Base-by-base conservation (phyloP, 1,140 invertebrate species). In the Papilio dardanus region DNA sequence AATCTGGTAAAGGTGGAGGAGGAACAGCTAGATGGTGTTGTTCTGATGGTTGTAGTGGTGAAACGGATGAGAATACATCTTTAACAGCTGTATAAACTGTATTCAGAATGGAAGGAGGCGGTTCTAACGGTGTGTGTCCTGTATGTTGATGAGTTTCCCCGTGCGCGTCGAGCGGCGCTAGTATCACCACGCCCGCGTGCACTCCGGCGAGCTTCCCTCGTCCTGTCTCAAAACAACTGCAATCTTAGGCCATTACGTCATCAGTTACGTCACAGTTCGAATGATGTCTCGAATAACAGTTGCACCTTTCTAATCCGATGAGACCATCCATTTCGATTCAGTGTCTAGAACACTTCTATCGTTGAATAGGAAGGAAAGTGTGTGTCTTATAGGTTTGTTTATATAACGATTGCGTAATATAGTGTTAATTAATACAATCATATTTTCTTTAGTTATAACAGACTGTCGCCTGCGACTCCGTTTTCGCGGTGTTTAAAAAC, bases 171-270 rank as follows among this genome's bases (percentile, higher is more conserved):
- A 93, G 80, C n/a, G 91, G 91, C 71, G 91, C 87, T 79, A 92
- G 83, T 77, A 93, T 79, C 42, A 93, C 86, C 35, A 92, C 80
- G 16, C 91, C 91, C 74, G 91, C 91, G 78, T 93, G 90, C n/a
- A 93, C 83, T 71, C 91, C 91, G 75, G 81, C 90, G 83, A 92
- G 88, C 91, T 88, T 91, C 79, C 86, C 84, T 75, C 88, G 87
- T 79, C 91, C 91, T 93, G 91, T 90, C 90, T 91, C 91, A 88
- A 83, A 92, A 90, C 90, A 81, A 81, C 75, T 79, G 76, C 71
- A 75, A 82, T 86, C 85, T 83, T 84, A 85, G 80, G 82, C 77
- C 24, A 78, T 73, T 75, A 66, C 74, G 75, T 77, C 74, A 71
- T 35, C 58, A 73, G 83, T 84, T 85, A 79, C 76, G 81, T 88